Conservation (phyloP, 2,888 invertebrate genomes). For the Brachyptera putata region DNA sequence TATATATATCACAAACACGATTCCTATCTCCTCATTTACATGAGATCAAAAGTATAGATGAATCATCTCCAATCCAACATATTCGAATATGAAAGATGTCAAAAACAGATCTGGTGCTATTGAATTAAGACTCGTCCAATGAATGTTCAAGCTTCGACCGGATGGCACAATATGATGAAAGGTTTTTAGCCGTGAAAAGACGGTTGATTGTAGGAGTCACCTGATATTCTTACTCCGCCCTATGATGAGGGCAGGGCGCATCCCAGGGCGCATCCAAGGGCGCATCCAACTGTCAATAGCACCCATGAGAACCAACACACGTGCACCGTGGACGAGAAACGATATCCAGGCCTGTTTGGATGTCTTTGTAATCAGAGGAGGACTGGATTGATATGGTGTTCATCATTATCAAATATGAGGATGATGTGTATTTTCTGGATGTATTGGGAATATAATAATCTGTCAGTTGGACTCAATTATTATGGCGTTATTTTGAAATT, state of each 20-base stretch:
- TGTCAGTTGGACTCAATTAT: no score
- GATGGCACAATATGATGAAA: slow-evolving; percentile 5
- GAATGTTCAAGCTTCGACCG: slow-evolving; percentile 1
- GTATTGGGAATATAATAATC: no score
- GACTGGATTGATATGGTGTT: no score
- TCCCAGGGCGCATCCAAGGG: neutral
- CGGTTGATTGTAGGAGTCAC: slow-evolving; percentile 27
- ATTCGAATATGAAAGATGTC: neutral
- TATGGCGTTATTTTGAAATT: no score
- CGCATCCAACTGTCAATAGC: neutral
- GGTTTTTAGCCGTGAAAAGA: slow-evolving; percentile 25
- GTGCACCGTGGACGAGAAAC: slow-evolving; percentile 19
- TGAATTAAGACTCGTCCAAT: neutral
- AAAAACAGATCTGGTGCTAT: neutral
- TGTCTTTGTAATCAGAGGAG: no score
- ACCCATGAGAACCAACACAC: slow-evolving; percentile 26
- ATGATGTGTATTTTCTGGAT: no score
- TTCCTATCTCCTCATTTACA: neutral
- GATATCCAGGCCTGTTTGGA: no score
- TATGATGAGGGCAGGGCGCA: neutral
- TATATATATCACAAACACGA: neutral
- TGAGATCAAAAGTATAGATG: no score
- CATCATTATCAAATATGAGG: no score
- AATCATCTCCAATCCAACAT: no score
- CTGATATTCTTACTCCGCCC: slow-evolving; percentile 24